These are phyloP conservation scores for Ceratoteleas bidentatus DNA, from an alignment of 1,140 invertebrate species.

Conservation along the genomic window DNA sequence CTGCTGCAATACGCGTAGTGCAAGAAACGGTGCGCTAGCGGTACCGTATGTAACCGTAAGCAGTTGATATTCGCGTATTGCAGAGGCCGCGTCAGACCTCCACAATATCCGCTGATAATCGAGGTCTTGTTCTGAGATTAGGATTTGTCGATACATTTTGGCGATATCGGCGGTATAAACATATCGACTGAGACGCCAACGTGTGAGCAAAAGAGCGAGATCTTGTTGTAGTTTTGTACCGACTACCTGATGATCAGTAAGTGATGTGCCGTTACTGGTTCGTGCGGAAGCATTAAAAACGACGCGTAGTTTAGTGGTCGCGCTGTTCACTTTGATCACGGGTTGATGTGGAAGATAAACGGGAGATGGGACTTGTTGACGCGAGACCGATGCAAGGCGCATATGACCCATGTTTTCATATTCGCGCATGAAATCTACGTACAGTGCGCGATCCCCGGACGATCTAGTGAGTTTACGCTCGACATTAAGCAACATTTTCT, in stretches of 20 bases:
- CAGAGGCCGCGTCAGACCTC: background rate
- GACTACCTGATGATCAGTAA: background rate
- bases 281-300: background rate
- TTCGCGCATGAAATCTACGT: background rate
- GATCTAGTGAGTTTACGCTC: background rate
- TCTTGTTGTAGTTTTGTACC: background rate
- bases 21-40: background rate
- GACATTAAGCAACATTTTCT: background rate
- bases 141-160: background rate
- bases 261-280: background rate
- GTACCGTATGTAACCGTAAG: background rate
- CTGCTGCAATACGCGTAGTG: background rate
- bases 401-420: constrained; percentile 4
- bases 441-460: background rate
- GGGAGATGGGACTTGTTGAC: background rate
- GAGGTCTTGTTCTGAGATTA: background rate
- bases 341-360: background rate
- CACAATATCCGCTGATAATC: background rate
- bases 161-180: background rate
- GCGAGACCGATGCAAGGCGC: background rate
- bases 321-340: background rate
- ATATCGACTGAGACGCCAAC: background rate
- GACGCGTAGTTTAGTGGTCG: background rate
- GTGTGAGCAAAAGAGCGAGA: background rate
- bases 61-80: background rate